phyloP scores from a whole-genome alignment of 1,140 invertebrate species.

The Orius insidiosus region DNA sequence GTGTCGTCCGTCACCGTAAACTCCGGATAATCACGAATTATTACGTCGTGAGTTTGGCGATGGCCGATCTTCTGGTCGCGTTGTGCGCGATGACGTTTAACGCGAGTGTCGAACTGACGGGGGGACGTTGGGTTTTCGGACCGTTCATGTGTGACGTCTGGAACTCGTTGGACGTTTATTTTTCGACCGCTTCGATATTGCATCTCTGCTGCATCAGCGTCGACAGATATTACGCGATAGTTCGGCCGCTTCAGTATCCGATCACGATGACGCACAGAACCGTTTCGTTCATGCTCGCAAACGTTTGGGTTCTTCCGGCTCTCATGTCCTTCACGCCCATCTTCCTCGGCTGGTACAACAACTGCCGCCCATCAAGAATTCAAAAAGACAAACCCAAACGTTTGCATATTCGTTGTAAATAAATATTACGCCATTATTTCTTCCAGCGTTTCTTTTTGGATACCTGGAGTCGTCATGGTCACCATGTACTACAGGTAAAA shows the following conservation, averaged over 20 bases:
- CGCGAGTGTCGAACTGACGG: slow-evolving; percentile 57
- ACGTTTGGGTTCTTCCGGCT: slow-evolving; percentile 81
- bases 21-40: slow-evolving; percentile 85
- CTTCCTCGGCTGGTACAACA: slow-evolving; percentile 82
- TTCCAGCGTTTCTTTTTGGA: slow-evolving; percentile 87
- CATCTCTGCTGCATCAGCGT: slow-evolving; percentile 89
- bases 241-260: slow-evolving; percentile 73
- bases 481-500: slow-evolving; percentile 64
- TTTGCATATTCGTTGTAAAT: slow-evolving; percentile 69
- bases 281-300: slow-evolving; percentile 76
- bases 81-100: slow-evolving; percentile 92
- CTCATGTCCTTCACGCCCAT: slow-evolving; percentile 90
- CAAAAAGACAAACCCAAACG: slow-evolving; percentile 43
- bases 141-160: slow-evolving; percentile 81
- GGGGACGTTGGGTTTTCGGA: slow-evolving; percentile 61
- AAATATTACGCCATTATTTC: slow-evolving; percentile 76
- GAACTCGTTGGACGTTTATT: slow-evolving; percentile 90
- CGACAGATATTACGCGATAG: slow-evolving; percentile 77
- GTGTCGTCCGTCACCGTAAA: slow-evolving; percentile 61
- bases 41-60: slow-evolving; percentile 80
- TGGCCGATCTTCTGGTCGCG: slow-evolving; percentile 80
- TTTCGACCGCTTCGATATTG: slow-evolving; percentile 83
- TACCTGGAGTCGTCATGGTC: slow-evolving; percentile 83
- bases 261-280: slow-evolving; percentile 73
- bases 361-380: slow-evolving; percentile 51